Base-by-base conservation (phyloP, 2,113 vertebrate genomes). In the Orientallactaga bullata region DNA sequence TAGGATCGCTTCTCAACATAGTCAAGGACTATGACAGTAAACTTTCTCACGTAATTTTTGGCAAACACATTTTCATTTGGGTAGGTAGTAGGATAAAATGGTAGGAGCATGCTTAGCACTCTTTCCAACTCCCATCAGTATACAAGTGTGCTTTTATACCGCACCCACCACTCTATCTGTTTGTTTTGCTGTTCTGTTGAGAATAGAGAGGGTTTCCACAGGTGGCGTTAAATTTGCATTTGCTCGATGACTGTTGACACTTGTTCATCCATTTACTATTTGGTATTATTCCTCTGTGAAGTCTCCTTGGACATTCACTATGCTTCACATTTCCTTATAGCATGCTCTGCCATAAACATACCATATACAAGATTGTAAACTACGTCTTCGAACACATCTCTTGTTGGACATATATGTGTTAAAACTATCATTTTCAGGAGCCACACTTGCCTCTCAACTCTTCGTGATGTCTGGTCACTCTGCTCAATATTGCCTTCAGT, bases 401-500 rank as follows among this genome's bases (percentile, higher is more conserved):
- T 92, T 77, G 24, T 74, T 85, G 79, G 18, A 85, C 72, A 65
- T 47, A 63, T 55, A 89, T 24, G 3, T 63, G 66, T 84, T 77
- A 85, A 17, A 88, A 88, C 85, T 66, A 63, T 39, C 4, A 42
- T 93, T 71, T 92, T 16, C 16, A 39, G 89, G 93, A 72, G 23
- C 26, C 15, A 68, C n/a, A 9, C 76, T 93, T 85, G 39, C 17
- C 28, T 81, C 77, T 84, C 76, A 20, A 72, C 0, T 68, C n/a
- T 90, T 47, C 68, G 28, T 82, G 21, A 68, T 88, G 11, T 60
- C 37, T 89, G 76, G 0, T 39, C 4, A 87, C 61, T 72, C 18
- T 83, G 81, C 95, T 79, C 79, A 92, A 80, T 32, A 65, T 79
- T 82, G 86, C 69, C 39, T 37, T 86, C 37, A 82, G 51, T 32